Evolutionary conservation across 2,888 invertebrate genomes (phyloP).

Genomic region (Agonum fuliginosum): DNA sequence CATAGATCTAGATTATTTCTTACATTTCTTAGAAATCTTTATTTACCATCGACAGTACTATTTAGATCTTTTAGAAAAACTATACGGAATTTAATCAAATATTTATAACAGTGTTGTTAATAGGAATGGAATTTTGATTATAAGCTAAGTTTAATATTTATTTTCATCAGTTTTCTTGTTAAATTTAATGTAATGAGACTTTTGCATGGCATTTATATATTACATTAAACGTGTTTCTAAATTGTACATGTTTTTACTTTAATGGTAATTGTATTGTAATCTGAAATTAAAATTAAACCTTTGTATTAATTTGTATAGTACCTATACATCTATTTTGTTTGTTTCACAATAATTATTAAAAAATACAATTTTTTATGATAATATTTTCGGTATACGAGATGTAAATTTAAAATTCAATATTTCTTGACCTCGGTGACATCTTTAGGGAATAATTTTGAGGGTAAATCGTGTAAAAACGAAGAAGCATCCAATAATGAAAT

Average conservation of each 20-base stretch:
- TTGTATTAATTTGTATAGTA: conserved; percentile 2
- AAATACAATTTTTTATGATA: too few relatives aligned
- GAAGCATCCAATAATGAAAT: conserved; percentile 11
- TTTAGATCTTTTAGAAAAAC: too few relatives aligned
- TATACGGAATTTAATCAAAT: too few relatives aligned
- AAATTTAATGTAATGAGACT: conserved; percentile 19
- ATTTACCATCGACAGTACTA: too few relatives aligned
- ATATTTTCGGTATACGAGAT: too few relatives aligned
- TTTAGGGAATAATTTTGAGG: not conserved
- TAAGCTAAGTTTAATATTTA: conserved; percentile 23
- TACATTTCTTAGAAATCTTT: too few relatives aligned
- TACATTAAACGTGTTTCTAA: conserved; percentile 24
- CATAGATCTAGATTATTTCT: too few relatives aligned
- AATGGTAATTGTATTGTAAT: too few relatives aligned
- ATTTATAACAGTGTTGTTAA: conserved; percentile 25
- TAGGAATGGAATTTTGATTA: conserved; percentile 5
- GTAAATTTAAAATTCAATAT: not conserved
- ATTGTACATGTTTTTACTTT: not conserved
- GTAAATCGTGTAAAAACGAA: not conserved
- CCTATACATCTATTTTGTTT: not conserved
- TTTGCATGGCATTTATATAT: conserved; percentile 23
- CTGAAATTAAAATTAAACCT: not conserved
- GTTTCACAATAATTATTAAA: too few relatives aligned
- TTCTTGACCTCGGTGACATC: not conserved
- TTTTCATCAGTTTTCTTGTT: conserved; percentile 4